phyloP scores from a whole-genome alignment of 2,888 invertebrate genomes.

The Agrenia bidenticulata region DNA sequence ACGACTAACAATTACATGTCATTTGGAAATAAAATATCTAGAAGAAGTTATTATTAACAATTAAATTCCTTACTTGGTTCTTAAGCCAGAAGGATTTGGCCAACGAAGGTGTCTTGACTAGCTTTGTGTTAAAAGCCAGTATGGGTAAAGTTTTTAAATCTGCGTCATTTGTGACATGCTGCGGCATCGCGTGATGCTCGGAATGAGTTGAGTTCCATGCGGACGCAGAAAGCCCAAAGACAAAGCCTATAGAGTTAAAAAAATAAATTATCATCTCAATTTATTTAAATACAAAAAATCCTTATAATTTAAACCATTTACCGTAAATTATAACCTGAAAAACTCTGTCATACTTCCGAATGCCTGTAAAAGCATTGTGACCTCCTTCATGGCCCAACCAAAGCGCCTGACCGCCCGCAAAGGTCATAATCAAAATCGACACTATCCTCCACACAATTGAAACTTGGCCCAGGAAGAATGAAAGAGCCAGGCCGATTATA shows the following conservation, averaged over 20 bases:
- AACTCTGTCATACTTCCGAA: slow-evolving; percentile 43
- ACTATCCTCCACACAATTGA: slow-evolving; percentile 30
- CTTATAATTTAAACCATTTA: slow-evolving; percentile 18
- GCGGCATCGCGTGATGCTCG: slow-evolving; percentile 52
- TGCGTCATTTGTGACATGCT: slow-evolving; percentile 43
- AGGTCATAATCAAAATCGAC: slow-evolving; percentile 40
- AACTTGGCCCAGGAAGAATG: slow-evolving; percentile 17
- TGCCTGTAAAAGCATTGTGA: slow-evolving; percentile 48
- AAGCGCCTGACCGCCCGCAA: slow-evolving; percentile 45
- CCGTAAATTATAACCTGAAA: slow-evolving; percentile 46
- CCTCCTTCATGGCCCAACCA: slow-evolving; percentile 50
- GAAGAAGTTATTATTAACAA: too few species aligned
- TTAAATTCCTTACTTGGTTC: slow-evolving; percentile 37
- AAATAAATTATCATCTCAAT: slow-evolving; percentile 7
- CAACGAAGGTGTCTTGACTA: slow-evolving; percentile 35
- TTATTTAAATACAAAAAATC: not conserved
- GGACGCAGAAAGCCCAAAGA: slow-evolving; percentile 42
- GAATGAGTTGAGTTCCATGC: slow-evolving; percentile 48
- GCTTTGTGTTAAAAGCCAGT: slow-evolving; percentile 44
- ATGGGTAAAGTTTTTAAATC: slow-evolving; percentile 49
- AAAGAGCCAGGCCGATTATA: slow-evolving; percentile 35
- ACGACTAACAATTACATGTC: too few species aligned
- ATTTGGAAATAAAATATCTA: too few species aligned
- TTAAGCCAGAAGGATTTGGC: slow-evolving; percentile 40
- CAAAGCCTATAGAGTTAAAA: slow-evolving; percentile 30